Base-by-base conservation (phyloP, 2,888 invertebrate genomes). In the Mystacides longicornis region DNA sequence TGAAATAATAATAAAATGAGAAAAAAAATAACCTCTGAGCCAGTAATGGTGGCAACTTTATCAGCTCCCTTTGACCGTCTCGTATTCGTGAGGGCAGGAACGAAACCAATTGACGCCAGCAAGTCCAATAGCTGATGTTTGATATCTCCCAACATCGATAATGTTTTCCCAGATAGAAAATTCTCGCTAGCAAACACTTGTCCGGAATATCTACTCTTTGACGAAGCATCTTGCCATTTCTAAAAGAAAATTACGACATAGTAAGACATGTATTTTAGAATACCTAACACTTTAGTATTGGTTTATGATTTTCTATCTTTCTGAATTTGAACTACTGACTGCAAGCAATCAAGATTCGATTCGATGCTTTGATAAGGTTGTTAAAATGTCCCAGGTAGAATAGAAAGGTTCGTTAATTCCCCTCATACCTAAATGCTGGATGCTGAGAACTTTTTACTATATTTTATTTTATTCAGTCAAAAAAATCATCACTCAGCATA, bases 141-240 rank as follows among this genome's bases (percentile, higher is more conserved):
- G 61, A 95, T 87, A 63, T 95, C 93, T 0, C 86, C 85, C 63
- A 96, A 78, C 71, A 89, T 93, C 58, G 87, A 78, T 65, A 96
- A 75, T 0, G 91, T 89, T 66, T 87, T 86, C 62, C 84, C 74
- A 0, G 93, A 93, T 0, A 97, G 74, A 68, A 81, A 93, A 70
- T 94, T 89, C 65, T 89, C 87, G 52, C 79, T 84, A 14, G 94
- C 91, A 71, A 90, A 95, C 51, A 81, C 80, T 54, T 83, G 74
- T 23, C 88, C 92, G 19, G 87, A 87, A 49, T 83, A 80, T 49
- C 80, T 81, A 64, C 85, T 85, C 49, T 79, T 78, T 48, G 80
- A 80, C 58, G 83, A 77, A 0, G 85, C 82, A 62, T 85, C 82
- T 65, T 88, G 81, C 91, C 89, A 92, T 80, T 83, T 86, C 87